Conservation (phyloP, 2,113 vertebrate genomes). For the Nannobrachium achirus region DNA sequence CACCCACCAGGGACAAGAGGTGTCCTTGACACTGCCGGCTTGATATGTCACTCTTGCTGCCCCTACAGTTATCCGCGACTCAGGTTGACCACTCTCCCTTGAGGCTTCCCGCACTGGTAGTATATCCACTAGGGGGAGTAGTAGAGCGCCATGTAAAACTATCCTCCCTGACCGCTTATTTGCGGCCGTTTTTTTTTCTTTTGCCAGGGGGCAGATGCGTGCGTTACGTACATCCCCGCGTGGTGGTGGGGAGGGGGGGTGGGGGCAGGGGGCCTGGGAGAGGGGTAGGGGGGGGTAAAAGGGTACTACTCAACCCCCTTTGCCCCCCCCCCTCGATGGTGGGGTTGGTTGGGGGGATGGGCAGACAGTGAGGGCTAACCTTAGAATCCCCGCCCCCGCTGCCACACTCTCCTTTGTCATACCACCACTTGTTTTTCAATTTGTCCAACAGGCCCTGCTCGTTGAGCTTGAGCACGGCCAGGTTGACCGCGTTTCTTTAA, state of each 20-base stretch:
- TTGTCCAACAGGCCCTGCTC: constrained; percentile 99
- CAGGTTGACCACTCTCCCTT: too few species aligned
- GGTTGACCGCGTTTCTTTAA: constrained; percentile 99
- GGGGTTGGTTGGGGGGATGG: constrained; percentile 73
- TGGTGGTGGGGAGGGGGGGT: constrained; percentile 65
- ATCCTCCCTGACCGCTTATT: constrained; percentile 1
- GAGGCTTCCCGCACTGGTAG: too few species aligned
- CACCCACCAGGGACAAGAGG: constrained; percentile 39
- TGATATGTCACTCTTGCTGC: constrained; percentile 21
- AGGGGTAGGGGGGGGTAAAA: neutral
- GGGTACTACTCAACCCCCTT: constrained; percentile 86
- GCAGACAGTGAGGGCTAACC: constrained; percentile 99
- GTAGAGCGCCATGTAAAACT: too few species aligned
- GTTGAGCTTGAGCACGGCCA: constrained; percentile 99
- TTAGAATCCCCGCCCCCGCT: constrained; percentile 99
- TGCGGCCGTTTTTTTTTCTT: too few species aligned
- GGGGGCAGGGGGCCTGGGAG: neutral
- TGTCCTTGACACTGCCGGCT: constrained; percentile 24
- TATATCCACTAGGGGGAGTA: too few species aligned
- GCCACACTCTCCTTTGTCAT: constrained; percentile 99
- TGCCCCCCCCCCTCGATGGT: constrained; percentile 26
- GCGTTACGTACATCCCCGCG: constrained; percentile 84
- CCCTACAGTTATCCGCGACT: too few species aligned
- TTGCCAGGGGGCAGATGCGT: constrained; percentile 91
- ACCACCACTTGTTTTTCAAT: constrained; percentile 99